A percentile compares a stretch with the other conserved stretches of the same genome.
Evolutionary conservation across 2,113 vertebrate species (phyloP).

Genomic region (Pseudolaguvia tuberculata): DNA sequence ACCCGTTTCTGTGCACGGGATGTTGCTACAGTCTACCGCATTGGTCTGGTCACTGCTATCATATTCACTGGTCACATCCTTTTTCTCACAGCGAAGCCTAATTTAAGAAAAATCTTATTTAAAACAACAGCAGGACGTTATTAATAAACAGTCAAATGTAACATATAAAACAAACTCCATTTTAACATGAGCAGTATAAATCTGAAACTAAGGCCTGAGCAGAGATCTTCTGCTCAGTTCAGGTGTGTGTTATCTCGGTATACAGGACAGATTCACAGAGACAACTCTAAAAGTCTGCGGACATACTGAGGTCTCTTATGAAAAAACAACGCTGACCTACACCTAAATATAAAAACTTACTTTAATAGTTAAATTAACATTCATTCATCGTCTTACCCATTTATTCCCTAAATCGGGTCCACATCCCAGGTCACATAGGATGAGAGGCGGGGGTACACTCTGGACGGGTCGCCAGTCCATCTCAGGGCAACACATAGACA

Average conservation of each 20-base stretch:
- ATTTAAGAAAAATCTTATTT: neutral
- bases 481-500: too few species aligned
- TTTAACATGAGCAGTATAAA: neutral
- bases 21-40: slow-evolving; percentile 53
- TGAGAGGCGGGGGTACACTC: too few species aligned
- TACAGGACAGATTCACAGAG: neutral
- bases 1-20: slow-evolving; percentile 68
- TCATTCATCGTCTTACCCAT: neutral
- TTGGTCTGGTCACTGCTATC: slow-evolving; percentile 55
- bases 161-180: neutral
- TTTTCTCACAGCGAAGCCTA: slow-evolving; percentile 50
- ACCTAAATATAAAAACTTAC: too few species aligned
- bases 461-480: too few species aligned
- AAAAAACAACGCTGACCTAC: neutral
- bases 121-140: neutral
- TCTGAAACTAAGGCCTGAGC: neutral
- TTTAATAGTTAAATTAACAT: too few species aligned
- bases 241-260: neutral
- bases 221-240: neutral
- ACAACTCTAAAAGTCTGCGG: neutral
- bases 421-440: too few species aligned
- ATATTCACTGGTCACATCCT: slow-evolving; percentile 56
- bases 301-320: neutral
- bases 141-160: neutral
- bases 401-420: too few species aligned